A percentile compares a stretch with the other conserved stretches of the same genome.
phyloP scores from a whole-genome alignment of 2,888 invertebrate species.

The Apamea epomidion region DNA sequence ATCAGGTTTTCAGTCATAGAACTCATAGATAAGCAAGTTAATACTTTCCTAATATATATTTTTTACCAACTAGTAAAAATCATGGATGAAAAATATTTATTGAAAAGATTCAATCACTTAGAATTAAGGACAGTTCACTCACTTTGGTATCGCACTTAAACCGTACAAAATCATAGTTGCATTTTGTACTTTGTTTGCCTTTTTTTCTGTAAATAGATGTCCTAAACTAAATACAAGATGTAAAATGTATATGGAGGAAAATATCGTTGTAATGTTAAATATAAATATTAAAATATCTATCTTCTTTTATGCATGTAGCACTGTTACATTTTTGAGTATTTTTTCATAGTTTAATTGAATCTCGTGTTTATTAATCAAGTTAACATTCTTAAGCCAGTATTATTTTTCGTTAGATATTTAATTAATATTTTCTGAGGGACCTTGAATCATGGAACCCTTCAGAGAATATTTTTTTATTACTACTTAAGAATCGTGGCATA shows the following conservation, averaged over 20 bases:
- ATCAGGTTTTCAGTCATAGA: background rate
- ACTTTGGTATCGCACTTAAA: constrained; percentile 23
- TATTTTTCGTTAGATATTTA: background rate
- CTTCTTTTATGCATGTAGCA: background rate
- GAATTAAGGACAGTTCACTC: background rate
- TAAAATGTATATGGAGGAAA: background rate
- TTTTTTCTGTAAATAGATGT: constrained; percentile 4
- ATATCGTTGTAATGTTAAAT: constrained; percentile 5
- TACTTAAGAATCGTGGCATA: no score
- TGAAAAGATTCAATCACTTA: constrained; percentile 4
- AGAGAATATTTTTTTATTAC: constrained; percentile 2
- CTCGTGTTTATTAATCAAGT: constrained; percentile 15
- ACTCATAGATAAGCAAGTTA: background rate
- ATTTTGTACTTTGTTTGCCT: background rate
- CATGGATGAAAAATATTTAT: background rate
- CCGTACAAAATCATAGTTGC: constrained; percentile 27
- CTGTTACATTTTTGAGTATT: background rate
- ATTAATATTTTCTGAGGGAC: background rate
- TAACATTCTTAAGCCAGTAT: constrained; percentile 28
- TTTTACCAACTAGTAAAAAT: background rate
- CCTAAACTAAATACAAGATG: background rate
- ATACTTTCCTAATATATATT: background rate
- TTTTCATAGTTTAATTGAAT: background rate
- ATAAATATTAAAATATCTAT: background rate
- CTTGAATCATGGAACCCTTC: background rate